Evolutionary conservation across 2,797 vertebrate species (phyloP).

Genomic region (Perodicticus potto): DNA sequence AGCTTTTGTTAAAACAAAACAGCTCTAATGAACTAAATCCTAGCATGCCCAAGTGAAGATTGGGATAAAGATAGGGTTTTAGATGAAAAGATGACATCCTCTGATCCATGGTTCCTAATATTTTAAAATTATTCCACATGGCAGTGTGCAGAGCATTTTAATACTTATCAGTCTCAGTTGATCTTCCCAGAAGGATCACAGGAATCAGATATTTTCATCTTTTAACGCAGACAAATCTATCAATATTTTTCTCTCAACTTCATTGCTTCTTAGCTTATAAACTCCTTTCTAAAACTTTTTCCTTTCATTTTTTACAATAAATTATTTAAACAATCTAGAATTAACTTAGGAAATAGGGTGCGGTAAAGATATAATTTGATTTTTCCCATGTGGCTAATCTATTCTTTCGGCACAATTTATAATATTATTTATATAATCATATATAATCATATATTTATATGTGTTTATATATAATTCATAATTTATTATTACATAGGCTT

Average conservation of each 20-base stretch:
- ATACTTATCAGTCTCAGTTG: constrained; percentile 3
- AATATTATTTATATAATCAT: not conserved
- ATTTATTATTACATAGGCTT: not conserved
- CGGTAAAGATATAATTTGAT: not conserved
- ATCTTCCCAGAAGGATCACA: constrained; percentile 40
- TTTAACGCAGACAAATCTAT: constrained; percentile 24
- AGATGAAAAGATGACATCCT: constrained; percentile 42
- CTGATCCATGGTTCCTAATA: not conserved
- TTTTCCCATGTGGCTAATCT: not conserved
- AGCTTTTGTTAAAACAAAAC: not conserved
- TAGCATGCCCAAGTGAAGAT: not conserved
- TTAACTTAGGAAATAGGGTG: constrained; percentile 16
- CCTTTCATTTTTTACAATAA: constrained; percentile 29
- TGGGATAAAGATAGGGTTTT: not conserved
- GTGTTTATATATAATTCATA: too few relatives aligned
- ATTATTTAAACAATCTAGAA: constrained; percentile 49
- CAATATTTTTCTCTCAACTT: constrained; percentile 47
- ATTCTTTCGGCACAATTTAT: not conserved
- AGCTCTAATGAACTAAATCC: constrained; percentile 5
- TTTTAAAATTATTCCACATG: constrained; percentile 53
- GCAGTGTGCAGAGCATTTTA: not conserved
- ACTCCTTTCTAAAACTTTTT: constrained; percentile 13
- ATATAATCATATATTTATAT: too few relatives aligned
- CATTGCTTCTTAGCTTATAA: constrained; percentile 21
- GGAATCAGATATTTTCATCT: not conserved